phyloP scores from a whole-genome alignment of 2,113 vertebrate species.

The Mionectes macconnelli region DNA sequence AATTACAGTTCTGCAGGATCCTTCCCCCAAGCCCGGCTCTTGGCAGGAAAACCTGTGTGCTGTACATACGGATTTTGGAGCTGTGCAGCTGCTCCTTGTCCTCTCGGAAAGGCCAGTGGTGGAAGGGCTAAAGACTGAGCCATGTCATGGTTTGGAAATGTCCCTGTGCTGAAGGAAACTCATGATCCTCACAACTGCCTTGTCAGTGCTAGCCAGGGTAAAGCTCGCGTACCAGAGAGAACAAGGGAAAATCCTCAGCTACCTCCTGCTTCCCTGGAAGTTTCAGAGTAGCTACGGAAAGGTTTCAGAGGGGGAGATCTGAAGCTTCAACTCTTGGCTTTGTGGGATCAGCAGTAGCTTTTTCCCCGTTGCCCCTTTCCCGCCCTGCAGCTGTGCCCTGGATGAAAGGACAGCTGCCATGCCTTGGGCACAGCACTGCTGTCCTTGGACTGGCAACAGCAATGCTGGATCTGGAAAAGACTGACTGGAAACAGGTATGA shows the following conservation, averaged over 20 bases:
- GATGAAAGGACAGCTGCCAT: background rate
- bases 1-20: background rate
- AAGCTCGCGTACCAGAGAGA: background rate
- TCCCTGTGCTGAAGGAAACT: background rate
- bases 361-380: background rate
- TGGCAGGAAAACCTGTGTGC: background rate
- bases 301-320: background rate
- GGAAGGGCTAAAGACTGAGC: background rate
- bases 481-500: background rate
- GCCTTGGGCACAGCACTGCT: fast-evolving
- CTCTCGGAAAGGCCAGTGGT: background rate
- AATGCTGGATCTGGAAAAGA: background rate
- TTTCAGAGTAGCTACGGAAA: background rate
- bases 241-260: background rate
- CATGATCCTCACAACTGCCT: background rate
- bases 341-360: background rate
- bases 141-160: background rate
- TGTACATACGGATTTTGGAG: background rate
- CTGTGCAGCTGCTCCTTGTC: background rate
- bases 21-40: background rate
- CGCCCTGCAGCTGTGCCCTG: background rate
- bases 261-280: background rate
- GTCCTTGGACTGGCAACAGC: background rate
- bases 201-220: background rate
- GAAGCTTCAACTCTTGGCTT: background rate